phyloP scores from a whole-genome alignment of 2,888 invertebrate genomes.

The Melieria omissa region DNA sequence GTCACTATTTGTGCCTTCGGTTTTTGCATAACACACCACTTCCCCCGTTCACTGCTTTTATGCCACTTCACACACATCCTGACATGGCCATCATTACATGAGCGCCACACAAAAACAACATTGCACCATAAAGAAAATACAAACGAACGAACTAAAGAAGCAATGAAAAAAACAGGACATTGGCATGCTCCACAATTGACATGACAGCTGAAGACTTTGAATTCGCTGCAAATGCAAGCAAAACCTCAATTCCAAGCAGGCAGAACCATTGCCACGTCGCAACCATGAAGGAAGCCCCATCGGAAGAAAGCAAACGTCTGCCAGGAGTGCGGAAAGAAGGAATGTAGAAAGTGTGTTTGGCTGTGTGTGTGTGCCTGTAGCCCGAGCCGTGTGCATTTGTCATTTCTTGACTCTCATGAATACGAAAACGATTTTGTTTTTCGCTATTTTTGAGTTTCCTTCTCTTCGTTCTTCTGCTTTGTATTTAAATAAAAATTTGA shows the following conservation, averaged over 20 bases:
- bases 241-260: no score
- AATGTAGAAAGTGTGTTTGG: no score
- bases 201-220: conserved; percentile 13
- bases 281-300: no score
- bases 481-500: not conserved
- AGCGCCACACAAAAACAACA: conserved; percentile 21
- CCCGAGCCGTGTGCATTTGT: no score
- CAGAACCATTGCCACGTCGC: no score
- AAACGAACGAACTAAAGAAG: not conserved
- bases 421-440: not conserved
- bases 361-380: no score
- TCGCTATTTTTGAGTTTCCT: not conserved
- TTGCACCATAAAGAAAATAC: not conserved
- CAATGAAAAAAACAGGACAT: not conserved
- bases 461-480: not conserved
- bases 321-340: no score
- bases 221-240: not conserved
- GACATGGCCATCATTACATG: not conserved
- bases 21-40: not conserved
- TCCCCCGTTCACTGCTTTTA: no score
- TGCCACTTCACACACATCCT: no score
- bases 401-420: not conserved
- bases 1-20: not conserved
- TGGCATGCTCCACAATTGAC: conserved; percentile 17
- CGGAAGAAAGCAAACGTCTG: no score